These are phyloP conservation scores for Drosophila bipectinata DNA, from an alignment of 1,140 invertebrate species.

Conservation along the genomic window DNA sequence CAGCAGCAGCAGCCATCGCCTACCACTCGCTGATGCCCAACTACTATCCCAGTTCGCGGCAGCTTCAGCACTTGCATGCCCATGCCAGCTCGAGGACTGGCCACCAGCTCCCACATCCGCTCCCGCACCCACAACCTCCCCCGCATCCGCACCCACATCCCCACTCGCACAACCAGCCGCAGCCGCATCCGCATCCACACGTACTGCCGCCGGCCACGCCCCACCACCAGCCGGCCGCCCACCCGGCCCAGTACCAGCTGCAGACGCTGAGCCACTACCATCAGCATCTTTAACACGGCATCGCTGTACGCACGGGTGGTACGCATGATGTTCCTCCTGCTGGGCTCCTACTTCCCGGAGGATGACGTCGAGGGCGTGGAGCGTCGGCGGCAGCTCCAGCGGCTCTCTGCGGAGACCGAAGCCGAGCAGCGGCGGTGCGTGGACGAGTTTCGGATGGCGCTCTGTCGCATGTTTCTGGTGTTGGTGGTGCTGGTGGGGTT, in stretches of 20 bases:
- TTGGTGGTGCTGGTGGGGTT: constrained; percentile 45
- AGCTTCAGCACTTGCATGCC: constrained; percentile 26
- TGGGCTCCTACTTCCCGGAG: background rate
- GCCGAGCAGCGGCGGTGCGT: background rate
- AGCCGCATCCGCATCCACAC: constrained; percentile 17
- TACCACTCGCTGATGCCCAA: constrained; percentile 50
- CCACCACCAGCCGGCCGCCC: constrained; percentile 1
- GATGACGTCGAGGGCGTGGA: background rate
- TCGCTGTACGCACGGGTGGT: constrained; percentile 37
- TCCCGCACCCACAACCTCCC: constrained; percentile 21
- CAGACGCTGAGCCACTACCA: constrained; percentile 73
- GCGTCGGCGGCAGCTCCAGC: constrained; percentile 8
- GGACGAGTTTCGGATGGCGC: constrained; percentile 6
- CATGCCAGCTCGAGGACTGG: constrained; percentile 15
- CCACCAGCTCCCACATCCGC: constrained; percentile 28
- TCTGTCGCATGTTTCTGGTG: constrained; percentile 29
- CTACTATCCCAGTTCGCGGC: constrained; percentile 37
- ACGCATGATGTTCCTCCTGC: constrained; percentile 24
- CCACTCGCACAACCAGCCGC: constrained; percentile 23
- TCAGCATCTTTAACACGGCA: constrained; percentile 79
- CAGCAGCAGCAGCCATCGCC: constrained; percentile 11
- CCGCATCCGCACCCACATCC: constrained; percentile 13
- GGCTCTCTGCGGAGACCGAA: background rate
- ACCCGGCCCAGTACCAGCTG: constrained; percentile 59
- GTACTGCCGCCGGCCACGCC: background rate